phyloP scores from a whole-genome alignment of 2,113 vertebrate species.

The Pristiophorus japonicus region DNA sequence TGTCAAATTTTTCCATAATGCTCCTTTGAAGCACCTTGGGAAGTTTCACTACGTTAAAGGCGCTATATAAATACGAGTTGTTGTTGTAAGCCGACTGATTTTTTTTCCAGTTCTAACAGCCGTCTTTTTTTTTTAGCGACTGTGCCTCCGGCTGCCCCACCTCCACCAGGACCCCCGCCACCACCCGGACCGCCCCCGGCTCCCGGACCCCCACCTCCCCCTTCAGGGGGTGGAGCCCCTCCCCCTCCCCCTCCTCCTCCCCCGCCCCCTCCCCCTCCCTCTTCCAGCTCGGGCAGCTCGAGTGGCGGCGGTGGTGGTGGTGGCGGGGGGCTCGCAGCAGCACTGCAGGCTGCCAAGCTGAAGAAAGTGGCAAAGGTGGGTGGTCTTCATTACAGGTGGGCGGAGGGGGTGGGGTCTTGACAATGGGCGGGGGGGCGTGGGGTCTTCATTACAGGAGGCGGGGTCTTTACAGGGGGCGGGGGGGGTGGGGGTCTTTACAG shows the following conservation, averaged over 20 bases:
- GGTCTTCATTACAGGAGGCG: not conserved
- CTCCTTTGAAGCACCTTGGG: too few relatives aligned
- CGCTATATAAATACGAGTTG: too few relatives aligned
- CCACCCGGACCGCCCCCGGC: conserved; percentile 54
- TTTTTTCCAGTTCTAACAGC: too few relatives aligned
- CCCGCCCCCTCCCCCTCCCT: conserved; percentile 50
- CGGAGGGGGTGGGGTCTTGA: not conserved
- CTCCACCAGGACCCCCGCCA: conserved; percentile 58
- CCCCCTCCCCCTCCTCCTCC: conserved; percentile 57
- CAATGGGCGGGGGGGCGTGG: too few relatives aligned
- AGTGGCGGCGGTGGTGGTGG: too few relatives aligned
- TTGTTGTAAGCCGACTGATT: too few relatives aligned
- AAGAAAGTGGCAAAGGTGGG: conserved; percentile 74
- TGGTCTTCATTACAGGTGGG: fast-evolving
- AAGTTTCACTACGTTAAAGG: too few relatives aligned
- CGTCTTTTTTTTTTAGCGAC: conserved; percentile 35
- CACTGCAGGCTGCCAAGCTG: conserved; percentile 77
- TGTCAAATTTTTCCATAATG: too few relatives aligned
- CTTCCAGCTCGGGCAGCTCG: conserved; percentile 47
- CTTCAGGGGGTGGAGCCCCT: conserved; percentile 48
- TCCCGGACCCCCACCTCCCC: conserved; percentile 59
- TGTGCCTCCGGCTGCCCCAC: conserved; percentile 40
- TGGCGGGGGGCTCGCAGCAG: conserved; percentile 62
- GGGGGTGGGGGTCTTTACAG: not conserved
- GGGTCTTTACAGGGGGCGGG: not conserved